phyloP scores from a whole-genome alignment of 2,888 invertebrate genomes.

The Caenorhabditis sp. region DNA sequence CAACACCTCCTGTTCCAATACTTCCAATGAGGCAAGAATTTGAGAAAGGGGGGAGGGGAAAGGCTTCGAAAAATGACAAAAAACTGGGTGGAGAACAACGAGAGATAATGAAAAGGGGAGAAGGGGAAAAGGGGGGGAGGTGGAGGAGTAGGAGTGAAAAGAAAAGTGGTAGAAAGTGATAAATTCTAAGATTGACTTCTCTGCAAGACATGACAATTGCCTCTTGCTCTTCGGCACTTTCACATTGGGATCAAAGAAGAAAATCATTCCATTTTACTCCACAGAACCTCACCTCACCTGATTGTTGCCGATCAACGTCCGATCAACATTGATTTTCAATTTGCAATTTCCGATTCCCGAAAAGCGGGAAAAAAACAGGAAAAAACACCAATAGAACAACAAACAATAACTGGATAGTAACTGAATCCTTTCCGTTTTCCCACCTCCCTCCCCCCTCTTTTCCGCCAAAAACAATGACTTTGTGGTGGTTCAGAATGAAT shows the following conservation, averaged over 20 bases:
- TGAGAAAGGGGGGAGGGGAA: neutral
- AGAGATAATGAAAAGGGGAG: conserved; percentile 40
- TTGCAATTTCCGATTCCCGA: too few relatives aligned
- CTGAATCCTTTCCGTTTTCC: conserved; percentile 32
- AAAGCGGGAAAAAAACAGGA: neutral
- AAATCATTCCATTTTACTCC: too few relatives aligned
- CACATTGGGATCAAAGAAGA: too few relatives aligned
- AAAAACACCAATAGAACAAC: conserved; percentile 52
- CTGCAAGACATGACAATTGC: conserved; percentile 39
- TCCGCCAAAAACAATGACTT: conserved; percentile 52
- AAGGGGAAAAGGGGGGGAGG: conserved; percentile 7
- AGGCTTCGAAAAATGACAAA: neutral
- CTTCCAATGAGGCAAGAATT: too few relatives aligned
- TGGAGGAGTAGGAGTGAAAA: conserved; percentile 36
- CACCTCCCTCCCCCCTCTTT: too few relatives aligned
- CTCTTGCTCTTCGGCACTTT: conserved; percentile 41
- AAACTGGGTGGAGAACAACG: conserved; percentile 17
- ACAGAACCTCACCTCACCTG: too few relatives aligned
- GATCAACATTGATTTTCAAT: too few relatives aligned
- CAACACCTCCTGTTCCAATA: neutral
- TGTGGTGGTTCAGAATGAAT: conserved; percentile 10
- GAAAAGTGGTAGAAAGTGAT: too few relatives aligned
- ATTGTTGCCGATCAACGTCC: too few relatives aligned
- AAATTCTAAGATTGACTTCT: conserved; percentile 40
- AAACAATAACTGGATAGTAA: conserved; percentile 48